Percentiles rank a stretch among this genome's conserved stretches.
Conservation (phyloP, 2,888 invertebrate species). For the Morinoia aosen region DNA sequence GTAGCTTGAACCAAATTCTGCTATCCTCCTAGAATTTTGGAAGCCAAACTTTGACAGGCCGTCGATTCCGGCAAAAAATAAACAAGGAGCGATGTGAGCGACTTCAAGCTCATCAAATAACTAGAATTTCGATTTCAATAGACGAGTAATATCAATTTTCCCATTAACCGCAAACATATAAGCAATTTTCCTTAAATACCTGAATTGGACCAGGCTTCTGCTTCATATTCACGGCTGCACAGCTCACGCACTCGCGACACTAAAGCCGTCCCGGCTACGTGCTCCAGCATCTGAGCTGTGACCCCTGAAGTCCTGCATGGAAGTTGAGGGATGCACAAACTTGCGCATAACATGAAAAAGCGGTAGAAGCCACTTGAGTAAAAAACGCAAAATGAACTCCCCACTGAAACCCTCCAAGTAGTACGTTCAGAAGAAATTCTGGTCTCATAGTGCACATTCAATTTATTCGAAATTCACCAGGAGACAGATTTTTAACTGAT, state of each 20-base stretch:
- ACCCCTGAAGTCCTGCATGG: background rate
- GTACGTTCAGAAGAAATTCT: background rate
- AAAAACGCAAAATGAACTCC: background rate
- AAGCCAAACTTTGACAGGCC: background rate
- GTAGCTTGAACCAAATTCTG: background rate
- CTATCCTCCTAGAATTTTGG: background rate
- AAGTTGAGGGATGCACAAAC: background rate
- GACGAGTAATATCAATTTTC: background rate
- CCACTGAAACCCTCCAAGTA: background rate
- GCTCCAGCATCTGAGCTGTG: background rate
- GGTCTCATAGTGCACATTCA: background rate
- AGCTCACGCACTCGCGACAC: slow-evolving; percentile 1
- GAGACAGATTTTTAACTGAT: too few relatives aligned
- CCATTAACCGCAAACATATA: background rate
- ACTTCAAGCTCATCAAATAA: background rate
- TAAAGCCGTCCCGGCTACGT: background rate
- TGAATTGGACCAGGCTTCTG: background rate
- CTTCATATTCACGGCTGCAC: background rate
- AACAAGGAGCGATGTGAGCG: background rate
- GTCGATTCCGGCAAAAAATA: background rate
- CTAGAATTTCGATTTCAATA: background rate
- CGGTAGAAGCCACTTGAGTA: background rate
- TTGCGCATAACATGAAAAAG: too few relatives aligned
- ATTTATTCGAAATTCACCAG: background rate
- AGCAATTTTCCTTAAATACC: background rate